Base-by-base conservation (phyloP, 2,797 vertebrate genomes). In the Pipistrellus kuhlii region DNA sequence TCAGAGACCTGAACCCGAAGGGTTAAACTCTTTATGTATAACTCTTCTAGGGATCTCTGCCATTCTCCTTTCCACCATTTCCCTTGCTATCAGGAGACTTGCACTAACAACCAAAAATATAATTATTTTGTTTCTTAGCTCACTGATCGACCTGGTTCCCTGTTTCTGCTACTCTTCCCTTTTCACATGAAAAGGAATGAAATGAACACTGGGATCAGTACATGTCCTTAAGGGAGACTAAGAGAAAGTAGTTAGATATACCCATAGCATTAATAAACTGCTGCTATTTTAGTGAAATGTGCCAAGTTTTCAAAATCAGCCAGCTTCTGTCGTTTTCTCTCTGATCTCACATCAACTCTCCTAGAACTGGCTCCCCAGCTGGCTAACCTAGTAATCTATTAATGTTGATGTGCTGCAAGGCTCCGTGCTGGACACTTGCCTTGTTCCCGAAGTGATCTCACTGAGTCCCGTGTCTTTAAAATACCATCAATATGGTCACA, bases 261-360 rank as follows among this genome's bases (percentile, higher is more conserved):
- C 8, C 9, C 23, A 53, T 48, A 46, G 78, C 35, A n/a, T 89
- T 66, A 88, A 69, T 75, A 84, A 85, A 64, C 21, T 46, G 7
- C 44, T 69, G 15, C 14, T 73, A 18, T 66, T 88, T 92, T 86
- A 51, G n/a, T 2, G 44, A 87, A 93, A 44, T 32, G 10, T 81
- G 1, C 17, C 84, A 85, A 30, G 5, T 81, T 76, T 46, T 86
- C 46, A 15, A 91, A 85, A 80, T 57, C 17, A 90, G 0, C 44
- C 18, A 93, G 0, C 41, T 77, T 73, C 41, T 86, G 5, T 17
- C 35, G n/a, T 62, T 62, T 46, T 72, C 25, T n/a, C 14, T 78
- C 11, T 48, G 38, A 92, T 59, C 2, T 27, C 21, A 5, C 30
- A 17, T 48, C 23, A 20, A 18, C 30, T 23, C 13, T 5, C 10